Percentiles rank a stretch among this genome's conserved stretches.
Conservation (phyloP, 1,140 invertebrate genomes). For the Patella vulgata region DNA sequence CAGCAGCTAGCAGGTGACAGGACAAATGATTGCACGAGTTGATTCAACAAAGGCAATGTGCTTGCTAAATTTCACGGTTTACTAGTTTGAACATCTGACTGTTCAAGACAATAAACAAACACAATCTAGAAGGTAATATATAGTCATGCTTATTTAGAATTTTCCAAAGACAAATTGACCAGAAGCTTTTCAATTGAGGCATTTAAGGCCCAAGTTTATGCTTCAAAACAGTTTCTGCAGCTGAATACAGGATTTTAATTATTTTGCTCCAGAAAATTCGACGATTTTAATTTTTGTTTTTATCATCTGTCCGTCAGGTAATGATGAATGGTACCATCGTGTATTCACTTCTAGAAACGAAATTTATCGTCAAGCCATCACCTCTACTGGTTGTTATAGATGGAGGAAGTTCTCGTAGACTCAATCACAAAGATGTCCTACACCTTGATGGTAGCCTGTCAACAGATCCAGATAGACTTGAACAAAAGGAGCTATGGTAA, state of each 20-base stretch:
- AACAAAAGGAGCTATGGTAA: too few species aligned
- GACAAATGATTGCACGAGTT: too few species aligned
- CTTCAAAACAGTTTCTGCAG: neutral
- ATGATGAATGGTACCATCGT: constrained; percentile 42
- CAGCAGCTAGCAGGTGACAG: too few species aligned
- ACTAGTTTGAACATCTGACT: too few species aligned
- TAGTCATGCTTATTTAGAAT: too few species aligned
- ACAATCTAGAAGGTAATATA: too few species aligned
- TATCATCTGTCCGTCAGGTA: constrained; percentile 38
- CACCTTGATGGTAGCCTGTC: constrained; percentile 36
- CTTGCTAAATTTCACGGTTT: too few species aligned
- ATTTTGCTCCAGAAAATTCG: neutral
- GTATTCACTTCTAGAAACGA: constrained; percentile 15
- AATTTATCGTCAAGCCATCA: constrained; percentile 23
- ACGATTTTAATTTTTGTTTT: neutral
- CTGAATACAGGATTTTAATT: neutral
- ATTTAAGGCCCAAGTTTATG: too few species aligned
- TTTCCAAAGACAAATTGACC: too few species aligned
- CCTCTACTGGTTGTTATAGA: constrained; percentile 27
- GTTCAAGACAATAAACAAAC: too few species aligned
- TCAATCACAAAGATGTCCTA: constrained; percentile 13
- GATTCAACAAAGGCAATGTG: too few species aligned
- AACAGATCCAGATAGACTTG: constrained; percentile 30
- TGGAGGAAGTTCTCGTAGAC: constrained; percentile 32
- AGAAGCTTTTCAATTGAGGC: too few species aligned